Base-by-base conservation (phyloP, 2,888 invertebrate species). In the Chirona hameri region DNA sequence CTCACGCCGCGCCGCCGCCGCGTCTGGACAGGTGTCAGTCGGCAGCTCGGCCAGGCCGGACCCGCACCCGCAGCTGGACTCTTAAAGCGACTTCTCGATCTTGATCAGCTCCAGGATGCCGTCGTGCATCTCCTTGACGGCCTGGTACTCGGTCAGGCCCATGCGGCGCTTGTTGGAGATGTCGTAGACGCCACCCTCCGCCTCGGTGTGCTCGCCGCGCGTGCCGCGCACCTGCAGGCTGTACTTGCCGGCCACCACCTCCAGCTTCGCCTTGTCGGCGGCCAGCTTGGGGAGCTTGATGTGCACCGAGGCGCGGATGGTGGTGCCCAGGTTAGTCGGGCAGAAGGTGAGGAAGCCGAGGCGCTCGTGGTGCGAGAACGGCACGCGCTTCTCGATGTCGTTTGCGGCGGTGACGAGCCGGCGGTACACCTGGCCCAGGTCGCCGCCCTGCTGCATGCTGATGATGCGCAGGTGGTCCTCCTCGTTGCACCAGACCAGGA, bases 281-380 rank as follows among this genome's bases (percentile, higher is more conserved):
- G 96, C 96, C 88, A 97, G 91, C 90, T 97, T 97, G 86, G 98
- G 98, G 87, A 99, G 92, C 91, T 95, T 96, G 90, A 99, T n/a
- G n/a, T n/a, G n/a, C n/a, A n/a, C n/a, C n/a, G n/a, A n/a, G n/a
- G n/a, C n/a, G n/a, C n/a, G n/a, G n/a, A n/a, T n/a, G n/a, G n/a
- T n/a, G n/a, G n/a, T n/a, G n/a, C n/a, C n/a, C n/a, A n/a, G n/a
- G n/a, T 99, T 99, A 89, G 97, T 97, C 85, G 99, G 99, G 91
- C 99, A 99, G 94, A 98, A 98, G 82, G 98, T 98, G 87, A 99
- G 91, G 93, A 96, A 99, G 85, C 99, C 99, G 86, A 98, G 93
- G 87, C 97, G 93, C 87, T 98, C 95, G 88, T 97, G 92, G 90
- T 97, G 97, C 84, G 97, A 96, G 93, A 99, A 99, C 55, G n/a